Evolutionary conservation across 2,797 vertebrate genomes (phyloP).

Genomic region (Bovichtus variegatus): DNA sequence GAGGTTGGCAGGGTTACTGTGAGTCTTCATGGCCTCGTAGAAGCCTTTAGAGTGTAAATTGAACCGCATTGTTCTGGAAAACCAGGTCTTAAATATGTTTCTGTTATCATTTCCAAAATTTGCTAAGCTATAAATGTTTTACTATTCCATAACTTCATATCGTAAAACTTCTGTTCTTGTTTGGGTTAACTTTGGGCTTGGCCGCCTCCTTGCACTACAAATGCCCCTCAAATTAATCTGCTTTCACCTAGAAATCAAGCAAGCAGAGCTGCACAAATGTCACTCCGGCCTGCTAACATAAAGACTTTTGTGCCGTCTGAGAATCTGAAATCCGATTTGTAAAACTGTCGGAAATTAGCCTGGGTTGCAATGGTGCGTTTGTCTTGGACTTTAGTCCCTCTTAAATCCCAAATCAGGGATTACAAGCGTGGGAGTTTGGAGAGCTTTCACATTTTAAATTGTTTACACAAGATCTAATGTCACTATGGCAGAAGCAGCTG

Average conservation of each 20-base stretch:
- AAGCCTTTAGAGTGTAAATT: slow-evolving; percentile 33
- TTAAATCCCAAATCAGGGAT: slow-evolving; percentile 76
- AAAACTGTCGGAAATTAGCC: slow-evolving; percentile 69
- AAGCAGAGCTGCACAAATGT: slow-evolving; percentile 37
- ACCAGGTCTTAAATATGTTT: slow-evolving; percentile 44
- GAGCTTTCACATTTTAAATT: slow-evolving; percentile 72
- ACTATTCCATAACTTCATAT: slow-evolving; percentile 48
- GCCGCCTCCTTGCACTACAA: not conserved
- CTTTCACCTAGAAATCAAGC: slow-evolving; percentile 44
- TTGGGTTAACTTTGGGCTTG: slow-evolving; percentile 17
- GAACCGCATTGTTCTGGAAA: slow-evolving; percentile 42
- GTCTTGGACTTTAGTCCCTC: slow-evolving; percentile 74
- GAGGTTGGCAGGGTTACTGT: slow-evolving; percentile 47
- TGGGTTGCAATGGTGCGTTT: slow-evolving; percentile 53
- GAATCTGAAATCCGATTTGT: slow-evolving; percentile 78
- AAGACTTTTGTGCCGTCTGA: slow-evolving; percentile 61
- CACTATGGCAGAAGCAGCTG: slow-evolving; percentile 54
- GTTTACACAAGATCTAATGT: slow-evolving; percentile 79
- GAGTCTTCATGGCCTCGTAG: slow-evolving; percentile 34
- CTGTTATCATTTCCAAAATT: slow-evolving; percentile 55
- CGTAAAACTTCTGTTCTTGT: slow-evolving; percentile 52
- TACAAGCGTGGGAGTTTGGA: slow-evolving; percentile 66
- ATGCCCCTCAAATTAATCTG: slow-evolving; percentile 1
- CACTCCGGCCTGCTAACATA: slow-evolving; percentile 34
- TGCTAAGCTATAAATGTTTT: slow-evolving; percentile 48